These are phyloP conservation scores for Dermochelys coriacea DNA, from an alignment of 2,797 vertebrate species.

Conservation along the genomic window DNA sequence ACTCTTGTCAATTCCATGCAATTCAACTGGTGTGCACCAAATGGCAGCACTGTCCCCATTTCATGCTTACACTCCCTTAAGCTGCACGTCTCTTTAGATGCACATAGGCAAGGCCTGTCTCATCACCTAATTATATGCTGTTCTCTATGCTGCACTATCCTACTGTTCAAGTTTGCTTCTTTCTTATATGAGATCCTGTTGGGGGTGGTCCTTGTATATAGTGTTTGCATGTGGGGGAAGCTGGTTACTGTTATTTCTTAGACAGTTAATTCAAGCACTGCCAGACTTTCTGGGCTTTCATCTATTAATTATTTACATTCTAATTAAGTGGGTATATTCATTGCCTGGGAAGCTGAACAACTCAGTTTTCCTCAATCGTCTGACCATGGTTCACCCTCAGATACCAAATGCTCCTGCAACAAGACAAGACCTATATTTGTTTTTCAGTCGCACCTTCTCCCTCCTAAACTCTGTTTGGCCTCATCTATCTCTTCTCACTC, in stretches of 20 bases:
- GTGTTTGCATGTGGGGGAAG: not conserved
- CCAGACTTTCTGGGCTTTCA: constrained; percentile 39
- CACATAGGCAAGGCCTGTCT: not conserved
- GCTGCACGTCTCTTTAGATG: not conserved
- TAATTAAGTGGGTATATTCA: constrained; percentile 56
- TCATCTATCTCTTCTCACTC: not conserved
- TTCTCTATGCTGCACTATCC: not conserved
- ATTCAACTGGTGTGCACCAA: not conserved
- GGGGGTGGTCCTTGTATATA: not conserved
- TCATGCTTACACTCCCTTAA: not conserved
- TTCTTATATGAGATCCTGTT: fast-evolving
- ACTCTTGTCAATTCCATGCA: not conserved
- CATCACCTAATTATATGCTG: not conserved
- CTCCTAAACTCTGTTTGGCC: not conserved
- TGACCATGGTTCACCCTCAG: constrained; percentile 11
- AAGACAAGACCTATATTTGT: not conserved
- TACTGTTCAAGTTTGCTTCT: not conserved
- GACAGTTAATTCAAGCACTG: constrained; percentile 52
- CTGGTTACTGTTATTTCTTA: constrained; percentile 31
- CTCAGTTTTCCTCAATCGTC: not conserved
- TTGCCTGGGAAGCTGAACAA: not conserved
- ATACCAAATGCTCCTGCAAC: not conserved
- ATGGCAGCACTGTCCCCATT: not conserved
- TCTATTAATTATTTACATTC: constrained; percentile 64
- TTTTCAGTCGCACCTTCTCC: not conserved